These are phyloP conservation scores for Thomomys bottae DNA, from an alignment of 2,113 vertebrate species.

Conservation along the genomic window DNA sequence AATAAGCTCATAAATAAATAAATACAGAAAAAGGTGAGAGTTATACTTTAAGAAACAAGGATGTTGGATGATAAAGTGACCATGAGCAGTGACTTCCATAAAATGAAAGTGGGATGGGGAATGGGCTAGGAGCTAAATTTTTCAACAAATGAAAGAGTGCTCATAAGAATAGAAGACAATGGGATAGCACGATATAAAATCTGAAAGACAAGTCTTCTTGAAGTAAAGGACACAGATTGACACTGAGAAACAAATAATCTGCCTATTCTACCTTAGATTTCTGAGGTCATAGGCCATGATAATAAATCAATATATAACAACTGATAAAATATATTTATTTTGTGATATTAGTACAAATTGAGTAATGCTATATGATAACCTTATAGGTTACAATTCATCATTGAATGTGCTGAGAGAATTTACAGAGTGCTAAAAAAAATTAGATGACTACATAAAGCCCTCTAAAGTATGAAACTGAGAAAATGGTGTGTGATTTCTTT, in stretches of 20 bases:
- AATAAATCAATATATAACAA: neutral
- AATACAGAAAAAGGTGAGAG: neutral
- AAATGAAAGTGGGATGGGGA: neutral
- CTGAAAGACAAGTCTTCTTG: neutral
- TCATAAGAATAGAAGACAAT: neutral
- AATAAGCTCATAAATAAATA: neutral
- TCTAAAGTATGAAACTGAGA: conserved; percentile 52
- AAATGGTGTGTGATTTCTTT: conserved; percentile 27
- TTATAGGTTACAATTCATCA: conserved; percentile 2
- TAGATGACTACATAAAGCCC: conserved; percentile 46
- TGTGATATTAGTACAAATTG: neutral
- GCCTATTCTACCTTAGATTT: neutral
- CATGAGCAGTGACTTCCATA: neutral
- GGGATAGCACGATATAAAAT: neutral
- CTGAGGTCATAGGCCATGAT: neutral
- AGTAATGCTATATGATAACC: neutral
- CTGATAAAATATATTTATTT: neutral
- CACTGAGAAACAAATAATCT: neutral
- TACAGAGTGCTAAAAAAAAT: conserved; percentile 46
- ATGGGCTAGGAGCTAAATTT: neutral
- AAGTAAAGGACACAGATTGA: neutral
- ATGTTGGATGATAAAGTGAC: neutral
- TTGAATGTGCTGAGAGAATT: conserved; percentile 15
- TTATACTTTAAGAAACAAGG: neutral
- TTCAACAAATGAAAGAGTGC: neutral